Evolutionary conservation across 2,113 vertebrate genomes (phyloP), one percentile per base, ranked within the genome.

Genomic region (Nymphicus hollandicus): DNA sequence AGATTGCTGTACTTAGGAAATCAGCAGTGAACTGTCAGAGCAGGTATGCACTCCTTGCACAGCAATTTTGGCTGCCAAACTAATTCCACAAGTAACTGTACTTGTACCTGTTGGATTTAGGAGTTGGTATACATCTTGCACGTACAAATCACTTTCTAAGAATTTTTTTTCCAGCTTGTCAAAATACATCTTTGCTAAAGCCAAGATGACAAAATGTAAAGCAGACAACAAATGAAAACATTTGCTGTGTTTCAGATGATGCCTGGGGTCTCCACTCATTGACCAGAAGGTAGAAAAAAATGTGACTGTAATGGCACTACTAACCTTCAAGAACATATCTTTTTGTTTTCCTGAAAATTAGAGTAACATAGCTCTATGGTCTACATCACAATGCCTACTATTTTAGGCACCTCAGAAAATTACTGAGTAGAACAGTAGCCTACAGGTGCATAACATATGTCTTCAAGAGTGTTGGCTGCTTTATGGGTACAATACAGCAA

Each of bases 341-440:
- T 10, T 88, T 35, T 65, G 28, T 29, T 72, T 73, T 53, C 17
- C 43, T 73, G 70, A 49, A 69, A 50, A 74, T 22, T 13, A 15
- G 41, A 52, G 20, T 49, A 27, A 37, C 31, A 71, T 53, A 87
- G 24, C 28, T 44, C 24, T 43, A 3, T 3, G 9, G 24, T 23
- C 17, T 33, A 17, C 15, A 55, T 50, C n/a, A 50, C 0, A 0
- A 20, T 7, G 12, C 13, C 31, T 35, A 4, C 22, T n/a, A 5
- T 27, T 49, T 37, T 17, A 74, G 69, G 44, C 76, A n/a, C 17
- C 14, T 47, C 64, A 43, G n/a, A 78, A 56, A 47, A 43, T 10
- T 29, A 25, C 18, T 4, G n/a, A 68, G n/a, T 20, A 28, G n/a
- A 44, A 61, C 64, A 86, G 46, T 9, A 55, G 17, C 52, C 60